Evolutionary conservation across 2,888 invertebrate genomes (phyloP).

Genomic region (Diadegma fenestrale): DNA sequence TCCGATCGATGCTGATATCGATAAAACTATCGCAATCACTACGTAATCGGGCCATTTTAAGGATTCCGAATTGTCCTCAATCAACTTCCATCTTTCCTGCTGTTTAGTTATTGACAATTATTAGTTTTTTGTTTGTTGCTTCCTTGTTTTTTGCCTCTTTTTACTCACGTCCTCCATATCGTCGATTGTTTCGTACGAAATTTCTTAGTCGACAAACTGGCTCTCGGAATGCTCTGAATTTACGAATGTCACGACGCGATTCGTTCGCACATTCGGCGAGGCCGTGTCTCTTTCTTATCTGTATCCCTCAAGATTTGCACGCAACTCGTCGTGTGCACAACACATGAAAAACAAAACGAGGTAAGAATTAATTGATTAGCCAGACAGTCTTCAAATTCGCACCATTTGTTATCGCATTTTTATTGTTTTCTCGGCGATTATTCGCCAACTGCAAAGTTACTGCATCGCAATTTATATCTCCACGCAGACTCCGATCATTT

Average conservation of each 20-base stretch:
- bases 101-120: too few species aligned
- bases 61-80: slow-evolving; percentile 40
- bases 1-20: slow-evolving; percentile 92
- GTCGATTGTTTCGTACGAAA: neutral
- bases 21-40: slow-evolving; percentile 90
- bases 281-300: neutral
- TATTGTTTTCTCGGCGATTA: neutral
- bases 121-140: too few species aligned
- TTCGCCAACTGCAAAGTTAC: neutral
- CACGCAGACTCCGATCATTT: neutral
- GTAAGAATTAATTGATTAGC: neutral
- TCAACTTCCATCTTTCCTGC: slow-evolving; percentile 20
- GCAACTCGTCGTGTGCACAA: neutral
- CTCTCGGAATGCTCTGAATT: neutral
- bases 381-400: neutral
- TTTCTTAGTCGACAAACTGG: too few species aligned
- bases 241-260: neutral
- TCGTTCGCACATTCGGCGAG: neutral
- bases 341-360: neutral
- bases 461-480: neutral
- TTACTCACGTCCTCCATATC: slow-evolving; percentile 8
- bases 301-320: neutral
- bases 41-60: slow-evolving; percentile 88
- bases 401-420: neutral
- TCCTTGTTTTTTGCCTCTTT: neutral